phyloP scores from a whole-genome alignment of 2,113 vertebrate genomes.

The Sander lucioperca region DNA sequence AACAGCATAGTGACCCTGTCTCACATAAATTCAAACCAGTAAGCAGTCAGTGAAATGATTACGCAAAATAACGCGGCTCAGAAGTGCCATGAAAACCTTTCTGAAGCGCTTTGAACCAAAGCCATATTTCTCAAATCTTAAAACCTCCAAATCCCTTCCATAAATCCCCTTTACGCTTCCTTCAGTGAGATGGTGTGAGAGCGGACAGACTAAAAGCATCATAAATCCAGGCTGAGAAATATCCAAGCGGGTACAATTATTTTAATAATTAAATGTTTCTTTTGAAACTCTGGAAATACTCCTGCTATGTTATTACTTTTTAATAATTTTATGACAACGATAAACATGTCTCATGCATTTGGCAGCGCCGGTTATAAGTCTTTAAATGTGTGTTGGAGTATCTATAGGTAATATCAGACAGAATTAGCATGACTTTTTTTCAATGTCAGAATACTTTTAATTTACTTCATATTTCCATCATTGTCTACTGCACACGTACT shows the following conservation, averaged over 20 bases:
- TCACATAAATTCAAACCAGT: conserved; percentile 16
- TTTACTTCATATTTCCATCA: not conserved
- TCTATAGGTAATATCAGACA: no score
- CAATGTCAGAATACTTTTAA: not conserved
- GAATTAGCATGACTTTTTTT: not conserved
- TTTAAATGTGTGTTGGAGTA: conserved; percentile 42
- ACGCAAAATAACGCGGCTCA: not conserved
- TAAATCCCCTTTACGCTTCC: conserved; percentile 41
- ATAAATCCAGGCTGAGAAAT: conserved; percentile 15
- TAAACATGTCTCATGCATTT: conserved; percentile 62
- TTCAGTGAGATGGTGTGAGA: conserved; percentile 9
- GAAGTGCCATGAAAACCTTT: conserved; percentile 17
- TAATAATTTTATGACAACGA: conserved; percentile 57
- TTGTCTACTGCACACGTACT: not conserved
- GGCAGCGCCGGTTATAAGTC: conserved; percentile 53
- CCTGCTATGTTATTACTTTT: conserved; percentile 38
- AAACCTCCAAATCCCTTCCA: conserved; percentile 33
- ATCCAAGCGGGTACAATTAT: conserved; percentile 19
- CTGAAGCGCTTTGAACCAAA: conserved; percentile 29
- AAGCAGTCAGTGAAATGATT: conserved; percentile 24
- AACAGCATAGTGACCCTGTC: not conserved
- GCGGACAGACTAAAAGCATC: not conserved
- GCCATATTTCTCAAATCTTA: conserved; percentile 39
- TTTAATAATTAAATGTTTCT: conserved; percentile 26
- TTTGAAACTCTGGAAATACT: conserved; percentile 14